A percentile compares a stretch with the other conserved stretches of the same genome.
Evolutionary conservation across 2,797 vertebrate genomes (phyloP).

Genomic region (Antennarius maculatus): DNA sequence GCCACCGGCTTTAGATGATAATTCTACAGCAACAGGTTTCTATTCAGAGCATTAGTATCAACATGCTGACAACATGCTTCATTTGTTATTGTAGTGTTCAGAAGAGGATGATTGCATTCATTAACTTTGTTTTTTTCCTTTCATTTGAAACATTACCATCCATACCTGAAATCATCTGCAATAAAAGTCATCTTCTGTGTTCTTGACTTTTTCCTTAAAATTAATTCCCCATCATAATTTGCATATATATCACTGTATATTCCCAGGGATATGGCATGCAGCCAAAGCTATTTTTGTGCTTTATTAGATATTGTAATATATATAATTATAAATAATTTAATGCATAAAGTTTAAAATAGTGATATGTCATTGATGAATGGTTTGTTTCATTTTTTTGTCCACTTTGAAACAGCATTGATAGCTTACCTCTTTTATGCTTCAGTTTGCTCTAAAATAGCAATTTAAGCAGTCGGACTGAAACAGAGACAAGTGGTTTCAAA

Average conservation of each 20-base stretch:
- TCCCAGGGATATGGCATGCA: background rate
- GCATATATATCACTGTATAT: background rate
- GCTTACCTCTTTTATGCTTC: slow-evolving; percentile 23
- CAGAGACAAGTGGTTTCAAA: slow-evolving; percentile 63
- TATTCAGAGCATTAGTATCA: slow-evolving; percentile 25
- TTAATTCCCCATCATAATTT: background rate
- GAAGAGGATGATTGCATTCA: slow-evolving; percentile 48
- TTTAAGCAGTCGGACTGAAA: slow-evolving; percentile 55
- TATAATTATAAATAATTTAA: too few species aligned
- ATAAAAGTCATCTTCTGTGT: slow-evolving; percentile 21
- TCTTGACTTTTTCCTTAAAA: slow-evolving; percentile 3
- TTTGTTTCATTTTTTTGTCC: slow-evolving; percentile 34
- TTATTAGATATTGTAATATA: slow-evolving; percentile 19
- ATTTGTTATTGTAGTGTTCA: slow-evolving; percentile 28
- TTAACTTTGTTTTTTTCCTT: slow-evolving; percentile 5
- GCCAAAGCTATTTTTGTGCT: background rate
- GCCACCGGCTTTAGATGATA: slow-evolving; percentile 8
- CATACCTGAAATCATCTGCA: slow-evolving; percentile 14
- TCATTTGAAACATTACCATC: slow-evolving; percentile 11
- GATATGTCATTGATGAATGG: slow-evolving; percentile 38
- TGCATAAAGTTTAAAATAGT: slow-evolving; percentile 2
- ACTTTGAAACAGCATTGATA: slow-evolving; percentile 18
- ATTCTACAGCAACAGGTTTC: slow-evolving; percentile 11
- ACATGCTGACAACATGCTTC: slow-evolving; percentile 26
- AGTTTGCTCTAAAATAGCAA: slow-evolving; percentile 28